Conservation (phyloP, 1,140 invertebrate genomes). For the Macrobrachium nipponense region DNA sequence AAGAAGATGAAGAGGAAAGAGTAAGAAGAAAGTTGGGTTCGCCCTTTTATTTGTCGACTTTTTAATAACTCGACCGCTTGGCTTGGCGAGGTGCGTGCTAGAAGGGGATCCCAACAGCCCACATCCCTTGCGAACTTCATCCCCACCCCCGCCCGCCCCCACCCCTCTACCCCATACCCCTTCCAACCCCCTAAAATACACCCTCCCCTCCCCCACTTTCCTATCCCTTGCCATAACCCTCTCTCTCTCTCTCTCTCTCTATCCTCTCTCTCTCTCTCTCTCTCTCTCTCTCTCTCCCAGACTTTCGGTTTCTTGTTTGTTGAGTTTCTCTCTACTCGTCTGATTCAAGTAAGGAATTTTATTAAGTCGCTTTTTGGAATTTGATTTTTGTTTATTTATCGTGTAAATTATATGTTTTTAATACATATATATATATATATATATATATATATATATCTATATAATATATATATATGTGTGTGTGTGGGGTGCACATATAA, state of each 20-base stretch:
- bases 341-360: no score
- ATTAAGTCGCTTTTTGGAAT: no score
- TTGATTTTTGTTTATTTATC: no score
- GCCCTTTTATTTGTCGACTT: constrained; percentile 19
- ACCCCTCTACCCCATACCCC: background rate
- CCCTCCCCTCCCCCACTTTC: background rate
- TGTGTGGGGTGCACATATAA: no score
- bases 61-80: constrained; percentile 26
- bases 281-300: background rate
- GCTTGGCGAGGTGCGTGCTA: no score
- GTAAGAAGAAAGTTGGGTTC: constrained; percentile 4
- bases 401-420: no score
- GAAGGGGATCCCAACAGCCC: background rate
- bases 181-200: background rate
- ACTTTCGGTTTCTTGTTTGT: no score
- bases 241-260: background rate
- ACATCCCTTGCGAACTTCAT: background rate
- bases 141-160: background rate
- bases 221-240: background rate
- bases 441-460: no score
- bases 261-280: background rate
- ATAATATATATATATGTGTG: no score
- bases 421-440: no score
- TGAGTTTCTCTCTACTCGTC: no score
- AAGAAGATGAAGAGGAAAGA: background rate